A percentile compares a stretch with the other conserved stretches of the same genome.
Evolutionary conservation across 2,113 vertebrate species (phyloP).

Genomic region (Dolichallabes microphthalmus): DNA sequence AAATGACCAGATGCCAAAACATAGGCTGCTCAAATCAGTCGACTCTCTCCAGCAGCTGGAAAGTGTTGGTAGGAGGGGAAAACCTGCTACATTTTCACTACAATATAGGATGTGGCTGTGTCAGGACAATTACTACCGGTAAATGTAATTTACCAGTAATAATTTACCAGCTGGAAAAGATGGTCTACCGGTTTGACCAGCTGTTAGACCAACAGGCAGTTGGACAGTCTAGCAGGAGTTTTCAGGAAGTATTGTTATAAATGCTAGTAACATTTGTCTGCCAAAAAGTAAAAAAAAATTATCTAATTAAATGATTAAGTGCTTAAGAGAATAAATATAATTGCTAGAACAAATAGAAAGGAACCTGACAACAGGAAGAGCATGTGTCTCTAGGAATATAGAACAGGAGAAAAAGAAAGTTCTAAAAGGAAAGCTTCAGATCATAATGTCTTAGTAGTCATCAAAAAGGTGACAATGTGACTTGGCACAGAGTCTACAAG

Average conservation of each 20-base stretch:
- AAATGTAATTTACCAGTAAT: too few relatives aligned
- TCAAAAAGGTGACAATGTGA: not conserved
- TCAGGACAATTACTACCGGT: too few relatives aligned
- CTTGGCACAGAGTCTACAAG: not conserved
- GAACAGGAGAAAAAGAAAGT: not conserved
- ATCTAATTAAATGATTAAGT: not conserved
- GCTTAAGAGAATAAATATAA: not conserved
- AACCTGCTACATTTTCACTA: not conserved
- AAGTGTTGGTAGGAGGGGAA: too few relatives aligned
- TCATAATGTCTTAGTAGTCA: not conserved
- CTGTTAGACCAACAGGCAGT: not conserved
- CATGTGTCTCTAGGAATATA: not conserved
- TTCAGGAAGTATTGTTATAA: not conserved
- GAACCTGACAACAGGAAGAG: not conserved
- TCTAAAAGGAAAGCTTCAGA: not conserved
- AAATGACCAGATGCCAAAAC: not conserved
- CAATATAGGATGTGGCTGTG: not conserved
- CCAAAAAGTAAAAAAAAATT: not conserved
- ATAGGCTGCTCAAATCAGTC: not conserved
- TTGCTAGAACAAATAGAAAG: not conserved
- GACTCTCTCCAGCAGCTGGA: not conserved
- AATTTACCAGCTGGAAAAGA: not conserved
- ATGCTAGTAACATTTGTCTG: too few relatives aligned
- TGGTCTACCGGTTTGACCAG: not conserved
- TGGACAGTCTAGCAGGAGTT: not conserved